Conservation (phyloP, 2,888 invertebrate species). For the Eucriotettix oculatus region DNA sequence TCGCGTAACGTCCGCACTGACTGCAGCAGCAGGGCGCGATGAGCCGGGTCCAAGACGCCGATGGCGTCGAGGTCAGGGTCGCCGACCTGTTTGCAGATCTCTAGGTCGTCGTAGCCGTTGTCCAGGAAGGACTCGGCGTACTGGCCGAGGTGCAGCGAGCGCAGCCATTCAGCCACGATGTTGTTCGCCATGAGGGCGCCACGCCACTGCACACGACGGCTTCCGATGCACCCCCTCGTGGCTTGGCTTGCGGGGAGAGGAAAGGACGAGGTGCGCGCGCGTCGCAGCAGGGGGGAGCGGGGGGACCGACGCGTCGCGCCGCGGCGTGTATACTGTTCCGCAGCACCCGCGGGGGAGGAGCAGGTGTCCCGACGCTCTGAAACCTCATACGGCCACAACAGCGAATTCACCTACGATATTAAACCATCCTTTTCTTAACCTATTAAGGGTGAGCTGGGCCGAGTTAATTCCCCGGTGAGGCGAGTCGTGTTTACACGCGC, state of each 20-base stretch:
- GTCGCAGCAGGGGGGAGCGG: neutral
- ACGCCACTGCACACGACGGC: neutral
- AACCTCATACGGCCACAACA: no score
- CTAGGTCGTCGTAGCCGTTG: conserved; percentile 92
- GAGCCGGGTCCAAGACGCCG: conserved; percentile 72
- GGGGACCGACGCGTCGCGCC: neutral
- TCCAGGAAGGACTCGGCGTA: conserved; percentile 90
- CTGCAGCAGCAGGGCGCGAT: conserved; percentile 64
- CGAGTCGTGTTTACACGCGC: no score
- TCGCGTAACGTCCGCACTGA: conserved; percentile 76
- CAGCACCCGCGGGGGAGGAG: no score
- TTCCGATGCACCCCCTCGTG: neutral
- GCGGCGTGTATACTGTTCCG: neutral
- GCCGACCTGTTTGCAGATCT: conserved; percentile 93
- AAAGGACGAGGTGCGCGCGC: neutral
- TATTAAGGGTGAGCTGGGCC: no score
- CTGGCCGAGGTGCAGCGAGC: conserved; percentile 75
- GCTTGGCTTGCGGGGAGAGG: neutral
- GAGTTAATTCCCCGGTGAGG: no score
- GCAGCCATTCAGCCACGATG: conserved; percentile 87
- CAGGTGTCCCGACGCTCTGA: no score
- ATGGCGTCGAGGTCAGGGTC: conserved; percentile 91
- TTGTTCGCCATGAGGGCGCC: conserved; percentile 35
- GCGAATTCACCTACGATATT: no score
- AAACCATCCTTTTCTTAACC: no score